A percentile compares a stretch with the other conserved stretches of the same genome.
Evolutionary conservation across 2,113 vertebrate species (phyloP).

Genomic region (Calypte anna): DNA sequence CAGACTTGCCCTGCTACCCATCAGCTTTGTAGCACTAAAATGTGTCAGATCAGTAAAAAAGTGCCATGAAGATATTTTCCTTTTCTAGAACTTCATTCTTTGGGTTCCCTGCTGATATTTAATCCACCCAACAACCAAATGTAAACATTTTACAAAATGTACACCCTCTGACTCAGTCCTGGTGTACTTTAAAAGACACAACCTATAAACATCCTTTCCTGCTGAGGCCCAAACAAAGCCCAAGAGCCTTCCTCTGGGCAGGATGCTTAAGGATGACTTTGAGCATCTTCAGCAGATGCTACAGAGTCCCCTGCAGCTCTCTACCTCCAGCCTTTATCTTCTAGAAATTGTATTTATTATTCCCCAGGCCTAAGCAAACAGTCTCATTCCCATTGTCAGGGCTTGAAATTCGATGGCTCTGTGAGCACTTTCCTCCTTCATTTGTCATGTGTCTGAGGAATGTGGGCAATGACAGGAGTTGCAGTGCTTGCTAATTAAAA

Average conservation of each 20-base stretch:
- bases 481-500: not conserved
- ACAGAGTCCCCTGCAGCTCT: not conserved
- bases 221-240: conserved; percentile 12
- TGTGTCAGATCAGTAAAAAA: fast-evolving
- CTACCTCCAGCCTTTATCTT: not conserved
- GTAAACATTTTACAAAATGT: not conserved
- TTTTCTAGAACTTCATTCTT: not conserved
- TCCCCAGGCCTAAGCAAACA: not conserved
- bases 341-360: not conserved
- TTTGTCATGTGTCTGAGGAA: not conserved
- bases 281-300: not conserved
- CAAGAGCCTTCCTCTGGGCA: not conserved
- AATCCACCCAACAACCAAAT: not conserved
- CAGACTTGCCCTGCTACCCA: not conserved
- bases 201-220: conserved; percentile 66
- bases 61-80: not conserved
- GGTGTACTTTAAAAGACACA: conserved; percentile 20
- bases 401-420: not conserved
- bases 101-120: not conserved
- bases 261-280: not conserved
- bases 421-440: not conserved
- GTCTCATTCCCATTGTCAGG: not conserved
- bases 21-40: not conserved
- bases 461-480: not conserved
- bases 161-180: not conserved